Percentiles rank a stretch among this genome's conserved stretches.
phyloP scores from a whole-genome alignment of 2,888 invertebrate genomes.

The Mystacides longicornis region DNA sequence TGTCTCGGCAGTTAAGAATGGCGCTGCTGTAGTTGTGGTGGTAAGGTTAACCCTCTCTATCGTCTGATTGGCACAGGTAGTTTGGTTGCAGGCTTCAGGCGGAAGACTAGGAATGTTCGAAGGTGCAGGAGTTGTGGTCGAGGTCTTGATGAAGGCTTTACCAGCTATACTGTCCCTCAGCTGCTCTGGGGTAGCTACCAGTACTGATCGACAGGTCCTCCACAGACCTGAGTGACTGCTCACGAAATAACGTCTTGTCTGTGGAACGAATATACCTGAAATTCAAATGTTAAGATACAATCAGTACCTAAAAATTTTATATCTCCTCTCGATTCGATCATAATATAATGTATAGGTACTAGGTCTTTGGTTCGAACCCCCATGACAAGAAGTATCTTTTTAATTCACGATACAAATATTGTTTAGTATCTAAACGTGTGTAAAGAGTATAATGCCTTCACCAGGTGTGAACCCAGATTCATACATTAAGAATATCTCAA shows the following conservation, averaged over 20 bases:
- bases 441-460: too few species aligned
- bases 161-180: constrained; percentile 16
- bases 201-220: constrained; percentile 52
- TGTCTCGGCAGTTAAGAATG: constrained; percentile 12
- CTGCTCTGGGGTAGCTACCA: constrained; percentile 31
- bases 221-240: constrained; percentile 65
- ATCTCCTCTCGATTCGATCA: too few species aligned
- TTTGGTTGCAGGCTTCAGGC: not conserved
- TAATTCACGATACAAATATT: too few species aligned
- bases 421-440: too few species aligned
- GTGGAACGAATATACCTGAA: constrained; percentile 50
- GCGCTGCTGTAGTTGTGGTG: constrained; percentile 5
- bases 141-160: constrained; percentile 7
- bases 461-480: too few species aligned
- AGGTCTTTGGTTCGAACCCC: too few species aligned
- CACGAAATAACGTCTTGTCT: constrained; percentile 52
- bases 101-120: constrained; percentile 4
- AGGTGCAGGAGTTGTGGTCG: constrained; percentile 15
- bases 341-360: too few species aligned
- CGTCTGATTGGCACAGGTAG: not conserved
- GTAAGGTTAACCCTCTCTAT: not conserved
- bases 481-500: too few species aligned
- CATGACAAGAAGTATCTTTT: too few species aligned
- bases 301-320: too few species aligned
- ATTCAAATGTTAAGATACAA: too few species aligned